phyloP scores from a whole-genome alignment of 2,888 invertebrate genomes.

The Saturnia pavonia region DNA sequence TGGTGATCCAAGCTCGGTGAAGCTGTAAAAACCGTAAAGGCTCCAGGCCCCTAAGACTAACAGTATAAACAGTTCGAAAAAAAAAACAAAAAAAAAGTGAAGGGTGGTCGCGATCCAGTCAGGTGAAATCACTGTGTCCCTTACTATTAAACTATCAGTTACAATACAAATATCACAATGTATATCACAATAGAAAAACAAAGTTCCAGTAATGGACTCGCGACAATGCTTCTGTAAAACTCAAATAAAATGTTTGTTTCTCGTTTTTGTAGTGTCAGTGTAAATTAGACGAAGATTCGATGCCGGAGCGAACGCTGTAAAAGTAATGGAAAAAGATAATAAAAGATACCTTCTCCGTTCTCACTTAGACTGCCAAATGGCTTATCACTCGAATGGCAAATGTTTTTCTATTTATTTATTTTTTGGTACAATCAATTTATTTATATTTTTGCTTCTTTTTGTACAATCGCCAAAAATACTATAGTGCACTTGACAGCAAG shows the following conservation, averaged over 20 bases:
- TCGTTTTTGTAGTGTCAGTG: not conserved
- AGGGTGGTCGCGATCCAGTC: too few relatives aligned
- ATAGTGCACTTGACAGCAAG: not conserved
- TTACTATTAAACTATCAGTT: too few relatives aligned
- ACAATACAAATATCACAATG: not conserved
- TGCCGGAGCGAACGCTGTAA: not conserved
- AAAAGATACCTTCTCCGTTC: conserved; percentile 1
- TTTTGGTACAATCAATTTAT: not conserved
- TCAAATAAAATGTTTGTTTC: conserved; percentile 9
- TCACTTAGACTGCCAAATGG: not conserved
- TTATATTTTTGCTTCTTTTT: not conserved
- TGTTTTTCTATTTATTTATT: not conserved
- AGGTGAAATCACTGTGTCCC: too few relatives aligned
- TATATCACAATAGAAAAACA: not conserved
- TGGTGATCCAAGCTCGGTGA: too few relatives aligned
- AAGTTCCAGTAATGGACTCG: not conserved
- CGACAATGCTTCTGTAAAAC: conserved; percentile 1
- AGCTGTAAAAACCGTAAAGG: too few relatives aligned
- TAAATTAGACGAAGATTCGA: conserved; percentile 11
- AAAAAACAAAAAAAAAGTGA: too few relatives aligned
- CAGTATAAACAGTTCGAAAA: too few relatives aligned
- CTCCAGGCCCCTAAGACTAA: too few relatives aligned
- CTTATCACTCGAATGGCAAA: not conserved
- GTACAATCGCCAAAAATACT: not conserved
- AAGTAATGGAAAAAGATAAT: conserved; percentile 10